phyloP scores from a whole-genome alignment of 2,113 vertebrate species.

The Benitochromis conjunctus region DNA sequence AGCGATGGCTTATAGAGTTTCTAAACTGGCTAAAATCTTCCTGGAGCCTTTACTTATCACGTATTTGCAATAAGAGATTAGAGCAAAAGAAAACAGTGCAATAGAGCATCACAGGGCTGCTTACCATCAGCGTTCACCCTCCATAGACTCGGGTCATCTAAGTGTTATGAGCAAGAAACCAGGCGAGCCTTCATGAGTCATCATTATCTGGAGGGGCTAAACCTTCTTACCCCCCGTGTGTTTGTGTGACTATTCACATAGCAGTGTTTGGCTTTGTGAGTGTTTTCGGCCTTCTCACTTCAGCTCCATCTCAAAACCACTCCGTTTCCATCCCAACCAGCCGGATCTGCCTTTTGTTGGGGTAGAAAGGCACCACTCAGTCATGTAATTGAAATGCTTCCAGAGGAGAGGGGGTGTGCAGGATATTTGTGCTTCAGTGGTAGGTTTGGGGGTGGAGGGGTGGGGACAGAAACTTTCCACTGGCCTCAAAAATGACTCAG shows the following conservation, averaged over 20 bases:
- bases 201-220: background rate
- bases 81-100: background rate
- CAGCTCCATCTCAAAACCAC: background rate
- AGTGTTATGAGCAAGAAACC: background rate
- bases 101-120: background rate
- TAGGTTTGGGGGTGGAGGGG: background rate
- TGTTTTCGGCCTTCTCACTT: constrained; percentile 7
- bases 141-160: background rate
- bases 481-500: background rate
- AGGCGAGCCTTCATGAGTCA: background rate
- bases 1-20: background rate
- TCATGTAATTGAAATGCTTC: constrained; percentile 73
- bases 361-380: constrained; percentile 65
- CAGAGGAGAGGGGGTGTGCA: constrained; percentile 17
- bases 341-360: constrained; percentile 75
- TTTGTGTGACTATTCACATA: constrained; percentile 16
- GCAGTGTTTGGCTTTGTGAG: constrained; percentile 40
- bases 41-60: background rate
- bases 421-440: constrained; percentile 3
- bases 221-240: background rate
- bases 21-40: background rate
- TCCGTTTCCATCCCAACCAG: constrained; percentile 73
- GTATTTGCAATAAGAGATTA: background rate
- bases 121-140: constrained; percentile 35
- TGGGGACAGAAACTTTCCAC: background rate